Evolutionary conservation across 2,113 vertebrate genomes (phyloP), one percentile per base, ranked within the genome.

Genomic region (zebrafish (Danio rerio)): DNA sequence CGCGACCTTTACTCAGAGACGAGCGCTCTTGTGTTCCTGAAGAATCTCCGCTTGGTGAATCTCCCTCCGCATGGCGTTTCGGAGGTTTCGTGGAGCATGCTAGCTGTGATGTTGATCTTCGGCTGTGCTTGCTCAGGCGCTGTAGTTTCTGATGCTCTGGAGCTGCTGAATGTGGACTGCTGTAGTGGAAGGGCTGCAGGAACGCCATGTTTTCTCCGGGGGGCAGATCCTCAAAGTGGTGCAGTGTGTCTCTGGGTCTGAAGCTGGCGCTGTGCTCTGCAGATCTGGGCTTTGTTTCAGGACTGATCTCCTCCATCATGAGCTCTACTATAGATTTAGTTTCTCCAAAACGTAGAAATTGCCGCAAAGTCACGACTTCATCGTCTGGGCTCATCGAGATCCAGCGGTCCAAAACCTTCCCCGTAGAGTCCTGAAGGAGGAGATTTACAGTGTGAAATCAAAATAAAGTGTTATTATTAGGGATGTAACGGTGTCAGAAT

Each of bases 331-430:
- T 96, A 88, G 96, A 95, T 78, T 95, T 97, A 0, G 98, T 99
- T 92, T 99, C 97, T 53, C 97, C 97, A 71, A 98, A 99, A 78
- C 96, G 95, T 84, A 98, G 91, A 91, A 98, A 98, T 92, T 98
- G 96, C 87, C 94, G 93, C 86, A 99, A 93, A 89, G 96, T 92
- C 85, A 96, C 94, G 82, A 93, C 93, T 90, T 99, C 97, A 83
- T 99, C 97, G 88, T 97, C 96, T 52, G 94, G 93, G 66, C 94
- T 96, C 95, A 95, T 96, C 93, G 94, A 96, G 87, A 92, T 91
- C 98, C 97, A 99, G 89, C 92, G 92, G 89, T 99, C 97, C 92
- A 99, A 91, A 87, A 96, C 96, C 87, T 93, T 95, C 88, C 97
- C 98, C 65, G 16, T 2, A 2, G 58, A 72, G 82, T 80, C 84